A percentile compares a stretch with the other conserved stretches of the same genome.
These are phyloP conservation scores for Penaeus chinensis DNA, from an alignment of 1,140 invertebrate species.

Conservation along the genomic window DNA sequence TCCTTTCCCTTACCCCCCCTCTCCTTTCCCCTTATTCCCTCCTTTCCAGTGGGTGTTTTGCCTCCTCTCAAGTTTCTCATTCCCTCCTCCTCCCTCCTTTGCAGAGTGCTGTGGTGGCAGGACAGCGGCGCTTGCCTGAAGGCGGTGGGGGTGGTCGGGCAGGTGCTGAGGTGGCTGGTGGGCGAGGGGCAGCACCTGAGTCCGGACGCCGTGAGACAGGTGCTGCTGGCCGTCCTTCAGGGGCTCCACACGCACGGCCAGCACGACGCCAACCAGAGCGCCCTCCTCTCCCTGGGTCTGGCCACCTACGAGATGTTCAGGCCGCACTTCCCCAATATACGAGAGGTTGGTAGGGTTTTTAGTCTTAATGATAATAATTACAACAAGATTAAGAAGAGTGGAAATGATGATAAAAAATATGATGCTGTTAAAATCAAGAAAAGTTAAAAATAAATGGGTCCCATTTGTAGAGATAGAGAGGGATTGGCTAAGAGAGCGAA, in stretches of 20 bases:
- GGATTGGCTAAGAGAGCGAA: no score
- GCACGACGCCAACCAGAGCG: conserved; percentile 83
- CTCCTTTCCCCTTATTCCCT: no score
- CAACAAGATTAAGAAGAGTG: no score
- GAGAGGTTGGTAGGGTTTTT: conserved; percentile 40
- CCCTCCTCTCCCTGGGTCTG: conserved; percentile 75
- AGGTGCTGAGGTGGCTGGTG: conserved; percentile 68
- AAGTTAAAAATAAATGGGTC: no score
- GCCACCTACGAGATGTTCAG: conserved; percentile 85
- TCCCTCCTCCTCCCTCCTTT: no score
- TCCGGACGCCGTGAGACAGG: conserved; percentile 76
- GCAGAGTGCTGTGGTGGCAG: conserved; percentile 85
- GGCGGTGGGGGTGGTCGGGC: conserved; percentile 78
- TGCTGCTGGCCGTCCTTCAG: conserved; percentile 80
- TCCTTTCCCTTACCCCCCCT: no score
- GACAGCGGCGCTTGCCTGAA: conserved; percentile 84
- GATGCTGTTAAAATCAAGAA: no score
- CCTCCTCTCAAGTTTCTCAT: no score
- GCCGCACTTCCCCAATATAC: conserved; percentile 75
- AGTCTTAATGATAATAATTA: no score
- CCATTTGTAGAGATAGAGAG: no score
- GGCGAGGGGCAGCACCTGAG: conserved; percentile 68
- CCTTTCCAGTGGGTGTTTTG: no score
- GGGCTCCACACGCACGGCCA: conserved; percentile 84
- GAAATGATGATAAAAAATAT: no score